A percentile compares a stretch with the other conserved stretches of the same genome.
Conservation (phyloP, 2,797 vertebrate species). For the Sitta carolinensis region DNA sequence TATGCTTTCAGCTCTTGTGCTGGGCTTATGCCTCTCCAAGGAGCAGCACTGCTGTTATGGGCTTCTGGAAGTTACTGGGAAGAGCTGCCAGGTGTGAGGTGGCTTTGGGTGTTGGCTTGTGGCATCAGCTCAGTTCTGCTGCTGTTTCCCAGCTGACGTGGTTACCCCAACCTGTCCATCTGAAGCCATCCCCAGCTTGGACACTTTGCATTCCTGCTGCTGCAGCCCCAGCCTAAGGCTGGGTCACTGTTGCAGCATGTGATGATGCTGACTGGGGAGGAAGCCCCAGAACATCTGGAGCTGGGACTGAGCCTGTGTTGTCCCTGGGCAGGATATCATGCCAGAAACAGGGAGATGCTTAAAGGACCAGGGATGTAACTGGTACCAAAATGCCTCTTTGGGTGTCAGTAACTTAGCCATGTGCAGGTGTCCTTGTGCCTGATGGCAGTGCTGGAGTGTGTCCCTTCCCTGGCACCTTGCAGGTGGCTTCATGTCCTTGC, state of each 20-base stretch:
- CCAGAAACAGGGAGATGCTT: accelerated
- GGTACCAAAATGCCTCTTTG: not conserved
- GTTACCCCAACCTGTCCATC: not conserved
- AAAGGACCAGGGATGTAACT: not conserved
- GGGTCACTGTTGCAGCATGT: not conserved
- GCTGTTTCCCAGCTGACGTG: not conserved
- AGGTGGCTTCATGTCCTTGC: not conserved
- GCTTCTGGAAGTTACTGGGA: not conserved
- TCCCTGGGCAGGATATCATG: not conserved
- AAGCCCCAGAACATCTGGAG: not conserved
- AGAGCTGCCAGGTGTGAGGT: not conserved
- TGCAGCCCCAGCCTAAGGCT: accelerated
- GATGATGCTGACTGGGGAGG: not conserved
- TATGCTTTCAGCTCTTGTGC: not conserved
- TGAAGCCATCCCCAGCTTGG: not conserved
- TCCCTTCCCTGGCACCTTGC: not conserved
- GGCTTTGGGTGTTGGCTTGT: not conserved
- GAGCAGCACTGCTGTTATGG: accelerated
- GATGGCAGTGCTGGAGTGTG: not conserved
- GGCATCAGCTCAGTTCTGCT: not conserved
- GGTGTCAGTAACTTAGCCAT: not conserved
- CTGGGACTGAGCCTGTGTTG: not conserved
- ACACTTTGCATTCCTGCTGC: not conserved
- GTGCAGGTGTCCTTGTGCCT: not conserved
- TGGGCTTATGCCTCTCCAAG: not conserved